Evolutionary conservation across 2,113 vertebrate genomes (phyloP).

Genomic region (Xenopus tropicalis): UCB_Xtro_10.0 CM004443.2:145735001-145735500

Average conservation of each 20-base stretch:
- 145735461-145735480: slow-evolving; percentile 72
- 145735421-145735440: slow-evolving; percentile 88
- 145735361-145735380: slow-evolving; percentile 80
- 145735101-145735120: slow-evolving; percentile 11
- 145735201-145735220: slow-evolving; percentile 63
- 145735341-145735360: slow-evolving; percentile 75
- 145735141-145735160: slow-evolving; percentile 64
- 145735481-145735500: slow-evolving; percentile 76
- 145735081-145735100: not conserved
- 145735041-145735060: too few relatives aligned
- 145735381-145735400: slow-evolving; percentile 93
- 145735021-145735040: too few relatives aligned
- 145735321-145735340: slow-evolving; percentile 81
- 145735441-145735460: slow-evolving; percentile 80
- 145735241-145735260: slow-evolving; percentile 82
- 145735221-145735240: slow-evolving; percentile 70
- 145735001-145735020: too few relatives aligned
- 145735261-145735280: slow-evolving; percentile 80
- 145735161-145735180: slow-evolving; percentile 67
- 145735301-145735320: slow-evolving; percentile 88
- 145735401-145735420: slow-evolving; percentile 82
- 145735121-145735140: not conserved
- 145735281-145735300: slow-evolving; percentile 89
- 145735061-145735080: too few relatives aligned
- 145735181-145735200: slow-evolving; percentile 84